Evolutionary conservation across 2,113 vertebrate species (phyloP).

Genomic region (Melanocharis versteri): DNA sequence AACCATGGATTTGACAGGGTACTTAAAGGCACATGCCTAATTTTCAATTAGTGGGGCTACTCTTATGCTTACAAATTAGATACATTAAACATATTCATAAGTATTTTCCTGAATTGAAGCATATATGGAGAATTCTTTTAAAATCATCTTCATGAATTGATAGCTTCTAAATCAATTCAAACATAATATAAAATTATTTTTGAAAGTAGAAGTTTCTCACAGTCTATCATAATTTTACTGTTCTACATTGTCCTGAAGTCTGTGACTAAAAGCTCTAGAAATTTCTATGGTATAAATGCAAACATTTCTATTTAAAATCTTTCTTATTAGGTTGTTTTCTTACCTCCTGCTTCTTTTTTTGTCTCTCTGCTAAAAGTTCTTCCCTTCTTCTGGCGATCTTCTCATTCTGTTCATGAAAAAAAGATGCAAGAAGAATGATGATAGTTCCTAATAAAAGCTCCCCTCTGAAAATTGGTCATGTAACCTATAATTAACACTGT

Average conservation of each 20-base stretch:
- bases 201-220: background rate
- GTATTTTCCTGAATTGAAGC: background rate
- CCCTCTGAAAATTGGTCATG: background rate
- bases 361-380: slow-evolving; percentile 80
- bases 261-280: background rate
- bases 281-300: background rate
- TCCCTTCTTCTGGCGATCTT: slow-evolving; percentile 81
- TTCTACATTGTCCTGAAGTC: background rate
- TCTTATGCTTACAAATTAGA: background rate
- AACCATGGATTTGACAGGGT: background rate
- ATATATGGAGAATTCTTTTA: background rate
- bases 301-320: background rate
- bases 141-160: background rate
- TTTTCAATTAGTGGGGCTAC: background rate
- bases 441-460: background rate
- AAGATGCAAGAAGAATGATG: background rate
- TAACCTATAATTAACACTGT: background rate
- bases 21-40: background rate
- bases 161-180: background rate
- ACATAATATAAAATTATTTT: background rate
- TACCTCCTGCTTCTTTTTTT: slow-evolving; percentile 65
- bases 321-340: slow-evolving; percentile 10
- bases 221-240: background rate
- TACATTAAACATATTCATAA: background rate
- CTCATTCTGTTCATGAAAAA: slow-evolving; percentile 74